Percentiles rank a stretch among this genome's conserved stretches.
Conservation (phyloP, 2,888 invertebrate genomes). For the Ectemnius continuus region DNA sequence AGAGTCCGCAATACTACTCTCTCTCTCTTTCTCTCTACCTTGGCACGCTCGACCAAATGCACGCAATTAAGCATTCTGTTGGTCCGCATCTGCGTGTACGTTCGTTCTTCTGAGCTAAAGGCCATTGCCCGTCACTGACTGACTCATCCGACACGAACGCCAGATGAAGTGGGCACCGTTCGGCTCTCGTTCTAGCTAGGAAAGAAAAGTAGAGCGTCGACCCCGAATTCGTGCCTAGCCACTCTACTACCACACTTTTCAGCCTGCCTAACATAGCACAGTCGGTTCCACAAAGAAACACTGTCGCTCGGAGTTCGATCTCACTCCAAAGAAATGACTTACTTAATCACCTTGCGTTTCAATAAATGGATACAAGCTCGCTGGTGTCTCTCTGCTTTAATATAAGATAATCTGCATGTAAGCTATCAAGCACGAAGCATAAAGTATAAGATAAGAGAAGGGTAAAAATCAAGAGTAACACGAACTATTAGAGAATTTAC, state of each 20-base stretch:
- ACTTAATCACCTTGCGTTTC: too few species aligned
- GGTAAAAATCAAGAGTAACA: too few species aligned
- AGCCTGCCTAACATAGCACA: constrained; percentile 37
- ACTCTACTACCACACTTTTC: constrained; percentile 38
- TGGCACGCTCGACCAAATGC: background rate
- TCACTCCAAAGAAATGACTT: constrained; percentile 16
- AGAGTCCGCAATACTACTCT: background rate
- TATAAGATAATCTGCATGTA: too few species aligned
- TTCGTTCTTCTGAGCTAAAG: constrained; percentile 32
- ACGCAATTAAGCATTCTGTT: constrained; percentile 1
- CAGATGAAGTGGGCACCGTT: constrained; percentile 23
- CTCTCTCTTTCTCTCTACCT: background rate
- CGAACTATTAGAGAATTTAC: too few species aligned
- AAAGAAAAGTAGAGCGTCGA: constrained; percentile 64
- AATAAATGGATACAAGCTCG: too few species aligned
- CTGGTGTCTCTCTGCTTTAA: too few species aligned
- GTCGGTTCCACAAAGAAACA: constrained; percentile 18
- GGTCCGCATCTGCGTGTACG: constrained; percentile 1
- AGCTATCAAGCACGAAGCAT: too few species aligned
- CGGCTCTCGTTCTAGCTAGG: constrained; percentile 44
- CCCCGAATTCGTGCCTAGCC: constrained; percentile 52
- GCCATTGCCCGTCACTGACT: constrained; percentile 64
- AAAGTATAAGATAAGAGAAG: too few species aligned
- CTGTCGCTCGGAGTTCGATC: constrained; percentile 52
- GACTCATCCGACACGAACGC: constrained; percentile 64